Percentiles rank a stretch among this genome's conserved stretches.
Conservation (phyloP, 1,140 invertebrate genomes). For the Pectinophora gossypiella region DNA sequence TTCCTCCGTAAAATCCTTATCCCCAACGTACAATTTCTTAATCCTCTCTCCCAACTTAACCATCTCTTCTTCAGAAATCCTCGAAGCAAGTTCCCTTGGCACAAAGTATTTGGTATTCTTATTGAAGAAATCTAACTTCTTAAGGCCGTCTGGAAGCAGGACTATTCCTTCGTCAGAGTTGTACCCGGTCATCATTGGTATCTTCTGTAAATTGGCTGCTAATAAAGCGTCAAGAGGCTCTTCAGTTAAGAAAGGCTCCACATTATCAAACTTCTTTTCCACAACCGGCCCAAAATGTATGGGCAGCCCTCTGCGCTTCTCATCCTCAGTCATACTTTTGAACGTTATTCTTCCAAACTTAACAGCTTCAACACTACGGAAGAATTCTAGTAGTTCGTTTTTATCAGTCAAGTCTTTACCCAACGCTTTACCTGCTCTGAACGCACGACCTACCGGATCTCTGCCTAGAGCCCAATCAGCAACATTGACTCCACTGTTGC, state of each 20-base stretch:
- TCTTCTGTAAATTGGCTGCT: constrained; percentile 62
- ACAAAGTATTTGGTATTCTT: constrained; percentile 48
- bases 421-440: constrained; percentile 55
- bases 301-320: constrained; percentile 59
- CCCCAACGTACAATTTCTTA: constrained; percentile 68
- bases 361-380: constrained; percentile 57
- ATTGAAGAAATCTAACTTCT: constrained; percentile 44
- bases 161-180: constrained; percentile 76
- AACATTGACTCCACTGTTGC: constrained; percentile 81
- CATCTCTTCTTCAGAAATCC: constrained; percentile 30
- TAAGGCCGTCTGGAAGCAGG: constrained; percentile 36
- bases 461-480: constrained; percentile 68
- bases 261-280: constrained; percentile 56
- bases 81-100: constrained; percentile 45
- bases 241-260: constrained; percentile 54
- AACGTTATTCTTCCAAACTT: constrained; percentile 49
- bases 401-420: constrained; percentile 63
- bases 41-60: constrained; percentile 56
- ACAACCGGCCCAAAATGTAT: constrained; percentile 60
- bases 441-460: constrained; percentile 47
- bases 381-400: constrained; percentile 55
- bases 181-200: constrained; percentile 79
- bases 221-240: constrained; percentile 49
- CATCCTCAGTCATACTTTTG: constrained; percentile 36
- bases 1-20: constrained; percentile 39